Evolutionary conservation across 2,797 vertebrate genomes (phyloP).

Genomic region (Melanotaenia parkinsoni): DNA sequence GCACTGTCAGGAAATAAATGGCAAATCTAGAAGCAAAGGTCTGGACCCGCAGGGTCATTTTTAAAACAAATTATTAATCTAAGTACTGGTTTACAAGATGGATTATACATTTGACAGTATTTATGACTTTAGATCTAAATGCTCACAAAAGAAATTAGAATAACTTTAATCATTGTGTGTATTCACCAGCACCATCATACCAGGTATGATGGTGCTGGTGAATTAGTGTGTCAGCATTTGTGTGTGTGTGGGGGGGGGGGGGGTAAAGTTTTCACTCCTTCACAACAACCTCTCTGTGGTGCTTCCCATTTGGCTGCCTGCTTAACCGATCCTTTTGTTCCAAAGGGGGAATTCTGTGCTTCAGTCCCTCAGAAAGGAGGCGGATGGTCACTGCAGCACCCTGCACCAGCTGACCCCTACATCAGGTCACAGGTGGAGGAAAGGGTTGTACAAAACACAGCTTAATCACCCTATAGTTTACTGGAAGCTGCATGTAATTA

Average conservation of each 20-base stretch:
- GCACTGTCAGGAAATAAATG: not conserved
- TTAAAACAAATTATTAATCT: not conserved
- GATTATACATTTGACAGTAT: not conserved
- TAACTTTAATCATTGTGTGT: not conserved
- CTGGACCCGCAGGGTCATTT: not conserved
- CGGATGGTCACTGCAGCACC: conserved; percentile 57
- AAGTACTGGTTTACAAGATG: not conserved
- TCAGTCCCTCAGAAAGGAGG: conserved; percentile 16
- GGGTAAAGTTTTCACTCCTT: conserved; percentile 57
- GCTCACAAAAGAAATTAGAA: not conserved
- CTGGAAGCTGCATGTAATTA: not conserved
- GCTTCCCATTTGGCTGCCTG: conserved; percentile 69
- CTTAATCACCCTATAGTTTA: not conserved
- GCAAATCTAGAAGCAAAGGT: not conserved
- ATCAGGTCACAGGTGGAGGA: conserved; percentile 19
- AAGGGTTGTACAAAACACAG: not conserved
- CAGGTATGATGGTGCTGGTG: conserved; percentile 15
- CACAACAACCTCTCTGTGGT: conserved; percentile 72
- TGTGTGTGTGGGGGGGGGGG: not conserved
- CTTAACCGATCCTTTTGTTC: conserved; percentile 76
- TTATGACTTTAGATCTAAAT: not conserved
- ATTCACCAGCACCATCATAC: no score
- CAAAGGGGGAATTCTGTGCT: conserved; percentile 37
- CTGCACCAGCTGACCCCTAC: conserved; percentile 36
- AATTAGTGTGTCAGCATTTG: conserved; percentile 43